A percentile compares a stretch with the other conserved stretches of the same genome.
These are phyloP conservation scores for Hypercompe scribonia DNA, from an alignment of 2,888 invertebrate species.

Conservation along the genomic window DNA sequence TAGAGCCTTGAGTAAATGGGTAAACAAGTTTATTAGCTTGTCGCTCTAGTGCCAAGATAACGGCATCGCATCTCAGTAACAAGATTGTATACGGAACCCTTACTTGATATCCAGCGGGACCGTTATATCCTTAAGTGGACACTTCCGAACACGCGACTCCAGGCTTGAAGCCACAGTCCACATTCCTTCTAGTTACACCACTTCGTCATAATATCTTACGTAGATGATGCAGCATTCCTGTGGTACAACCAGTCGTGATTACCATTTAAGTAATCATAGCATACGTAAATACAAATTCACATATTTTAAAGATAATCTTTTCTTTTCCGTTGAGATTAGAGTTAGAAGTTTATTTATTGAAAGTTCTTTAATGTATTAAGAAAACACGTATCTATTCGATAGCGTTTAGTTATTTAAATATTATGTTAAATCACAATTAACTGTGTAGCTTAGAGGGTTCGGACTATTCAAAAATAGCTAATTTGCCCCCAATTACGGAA, in stretches of 20 bases:
- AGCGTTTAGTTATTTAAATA: too few relatives aligned
- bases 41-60: constrained; percentile 56
- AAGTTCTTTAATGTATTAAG: background rate
- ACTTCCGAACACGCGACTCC: constrained; percentile 66
- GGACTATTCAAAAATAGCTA: too few relatives aligned
- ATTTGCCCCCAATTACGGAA: too few relatives aligned
- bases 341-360: background rate
- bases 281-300: background rate
- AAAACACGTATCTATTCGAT: background rate
- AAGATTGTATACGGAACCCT: constrained; percentile 66
- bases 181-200: constrained; percentile 36
- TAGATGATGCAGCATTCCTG: constrained; percentile 7
- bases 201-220: constrained; percentile 12
- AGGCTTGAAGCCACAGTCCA: constrained; percentile 39
- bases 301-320: background rate
- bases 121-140: constrained; percentile 72
- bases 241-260: background rate
- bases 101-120: constrained; percentile 63
- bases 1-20: constrained; percentile 56
- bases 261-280: background rate
- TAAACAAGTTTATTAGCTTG: constrained; percentile 62
- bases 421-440: too few relatives aligned
- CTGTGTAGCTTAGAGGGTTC: too few relatives aligned
- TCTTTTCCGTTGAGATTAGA: background rate
- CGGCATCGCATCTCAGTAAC: constrained; percentile 62